A percentile compares a stretch with the other conserved stretches of the same genome.
Evolutionary conservation across 2,888 invertebrate genomes (phyloP).

Genomic region (Drosophila paranaensis): DNA sequence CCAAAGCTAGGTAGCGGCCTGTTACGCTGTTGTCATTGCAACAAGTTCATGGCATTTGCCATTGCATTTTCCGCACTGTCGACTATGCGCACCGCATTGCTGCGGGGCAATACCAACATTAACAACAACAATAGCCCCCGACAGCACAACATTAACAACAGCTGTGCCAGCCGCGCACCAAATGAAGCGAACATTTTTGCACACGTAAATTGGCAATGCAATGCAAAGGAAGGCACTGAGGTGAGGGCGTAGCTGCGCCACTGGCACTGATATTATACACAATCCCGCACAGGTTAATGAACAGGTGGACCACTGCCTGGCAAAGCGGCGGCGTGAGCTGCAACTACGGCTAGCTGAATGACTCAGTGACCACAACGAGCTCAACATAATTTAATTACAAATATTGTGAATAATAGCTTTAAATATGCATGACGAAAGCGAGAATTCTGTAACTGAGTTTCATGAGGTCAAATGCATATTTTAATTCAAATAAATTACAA

Average conservation of each 20-base stretch:
- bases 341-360: constrained; percentile 3
- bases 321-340: background rate
- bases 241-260: constrained; percentile 29
- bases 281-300: constrained; percentile 52
- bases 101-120: constrained; percentile 40
- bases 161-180: constrained; percentile 60
- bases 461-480: background rate
- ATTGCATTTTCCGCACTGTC: constrained; percentile 64
- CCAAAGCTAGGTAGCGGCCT: constrained; percentile 57
- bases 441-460: background rate
- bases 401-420: constrained; percentile 11
- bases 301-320: constrained; percentile 36
- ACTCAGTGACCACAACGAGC: constrained; percentile 19
- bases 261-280: constrained; percentile 49
- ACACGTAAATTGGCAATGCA: constrained; percentile 31
- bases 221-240: background rate
- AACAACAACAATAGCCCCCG: constrained; percentile 23
- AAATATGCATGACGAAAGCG: background rate
- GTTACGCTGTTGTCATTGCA: constrained; percentile 63
- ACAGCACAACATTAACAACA: constrained; percentile 43
- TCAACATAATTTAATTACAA: constrained; percentile 19
- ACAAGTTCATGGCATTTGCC: constrained; percentile 72
- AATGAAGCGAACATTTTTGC: constrained; percentile 73
- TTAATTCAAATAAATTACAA: background rate
- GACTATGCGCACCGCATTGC: constrained; percentile 53